Conservation (phyloP, 2,888 invertebrate genomes). For the Coelinius sp. region DNA sequence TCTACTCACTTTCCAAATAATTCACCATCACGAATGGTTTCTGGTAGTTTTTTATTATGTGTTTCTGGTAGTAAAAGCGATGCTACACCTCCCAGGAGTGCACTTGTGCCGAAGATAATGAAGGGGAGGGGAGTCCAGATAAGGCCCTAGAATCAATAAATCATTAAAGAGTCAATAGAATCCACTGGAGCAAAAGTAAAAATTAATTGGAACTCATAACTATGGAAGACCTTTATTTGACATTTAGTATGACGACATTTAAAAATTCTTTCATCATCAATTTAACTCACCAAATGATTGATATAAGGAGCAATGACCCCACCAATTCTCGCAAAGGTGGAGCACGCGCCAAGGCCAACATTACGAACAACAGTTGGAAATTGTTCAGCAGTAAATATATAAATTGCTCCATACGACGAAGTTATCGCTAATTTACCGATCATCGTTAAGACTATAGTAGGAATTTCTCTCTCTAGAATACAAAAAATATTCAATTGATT, state of each 20-base stretch:
- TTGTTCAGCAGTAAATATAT: conserved; percentile 82
- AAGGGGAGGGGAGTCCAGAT: conserved; percentile 76
- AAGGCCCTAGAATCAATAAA: conserved; percentile 69
- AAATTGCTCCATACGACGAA: conserved; percentile 81
- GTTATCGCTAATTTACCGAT: conserved; percentile 82
- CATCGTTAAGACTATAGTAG: conserved; percentile 78
- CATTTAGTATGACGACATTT: not conserved
- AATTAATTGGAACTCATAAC: not conserved
- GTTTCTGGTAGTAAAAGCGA: conserved; percentile 79
- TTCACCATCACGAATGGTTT: conserved; percentile 78
- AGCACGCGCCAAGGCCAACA: conserved; percentile 77
- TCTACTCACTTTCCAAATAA: conserved; percentile 74
- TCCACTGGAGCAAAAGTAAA: conserved; percentile 1
- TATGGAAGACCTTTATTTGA: no score
- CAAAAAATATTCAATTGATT: not conserved
- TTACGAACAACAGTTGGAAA: conserved; percentile 82
- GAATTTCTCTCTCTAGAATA: no score
- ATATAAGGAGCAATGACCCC: conserved; percentile 77
- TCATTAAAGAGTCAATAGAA: conserved; percentile 4
- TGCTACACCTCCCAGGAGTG: conserved; percentile 74
- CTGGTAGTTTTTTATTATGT: conserved; percentile 76
- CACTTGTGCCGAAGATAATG: conserved; percentile 74
- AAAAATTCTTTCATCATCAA: not conserved
- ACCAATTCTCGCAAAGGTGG: conserved; percentile 76
- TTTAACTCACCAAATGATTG: conserved; percentile 72